A percentile compares a stretch with the other conserved stretches of the same genome.
phyloP scores from a whole-genome alignment of 2,888 invertebrate species.

The Ochropleura plecta region DNA sequence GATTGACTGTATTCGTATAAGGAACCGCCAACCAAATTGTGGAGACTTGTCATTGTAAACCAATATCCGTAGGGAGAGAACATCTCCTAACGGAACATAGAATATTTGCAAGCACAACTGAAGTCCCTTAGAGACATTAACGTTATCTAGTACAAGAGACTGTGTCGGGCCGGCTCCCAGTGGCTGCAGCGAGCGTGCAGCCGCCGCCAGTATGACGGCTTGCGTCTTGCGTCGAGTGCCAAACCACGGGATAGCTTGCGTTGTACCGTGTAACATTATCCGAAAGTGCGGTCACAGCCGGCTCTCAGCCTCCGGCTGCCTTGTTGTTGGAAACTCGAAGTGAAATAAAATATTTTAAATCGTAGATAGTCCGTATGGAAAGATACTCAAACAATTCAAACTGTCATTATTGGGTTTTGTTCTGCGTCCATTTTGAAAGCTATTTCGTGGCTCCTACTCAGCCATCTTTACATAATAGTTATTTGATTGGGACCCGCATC shows the following conservation, averaged over 20 bases:
- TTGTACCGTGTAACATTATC: constrained; percentile 75
- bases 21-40: not conserved
- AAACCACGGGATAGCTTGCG: constrained; percentile 74
- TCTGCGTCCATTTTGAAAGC: constrained; percentile 38
- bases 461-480: constrained; percentile 46
- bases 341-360: constrained; percentile 62
- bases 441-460: constrained; percentile 37
- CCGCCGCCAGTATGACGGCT: constrained; percentile 54
- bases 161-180: constrained; percentile 50
- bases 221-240: constrained; percentile 69
- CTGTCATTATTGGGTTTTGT: constrained; percentile 59
- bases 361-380: constrained; percentile 56
- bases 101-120: constrained; percentile 40
- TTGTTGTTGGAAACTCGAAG: constrained; percentile 52
- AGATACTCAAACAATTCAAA: constrained; percentile 61
- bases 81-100: constrained; percentile 5
- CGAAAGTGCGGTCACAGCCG: constrained; percentile 73
- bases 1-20: constrained; percentile 10
- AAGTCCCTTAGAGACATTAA: constrained; percentile 51
- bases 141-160: constrained; percentile 52
- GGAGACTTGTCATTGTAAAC: constrained; percentile 9
- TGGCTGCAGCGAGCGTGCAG: constrained; percentile 42
- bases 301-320: constrained; percentile 52
- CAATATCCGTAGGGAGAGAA: constrained; percentile 8
- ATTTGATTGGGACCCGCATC: constrained; percentile 49